phyloP scores from a whole-genome alignment of 2,113 vertebrate species.

The Equus quagga region DNA sequence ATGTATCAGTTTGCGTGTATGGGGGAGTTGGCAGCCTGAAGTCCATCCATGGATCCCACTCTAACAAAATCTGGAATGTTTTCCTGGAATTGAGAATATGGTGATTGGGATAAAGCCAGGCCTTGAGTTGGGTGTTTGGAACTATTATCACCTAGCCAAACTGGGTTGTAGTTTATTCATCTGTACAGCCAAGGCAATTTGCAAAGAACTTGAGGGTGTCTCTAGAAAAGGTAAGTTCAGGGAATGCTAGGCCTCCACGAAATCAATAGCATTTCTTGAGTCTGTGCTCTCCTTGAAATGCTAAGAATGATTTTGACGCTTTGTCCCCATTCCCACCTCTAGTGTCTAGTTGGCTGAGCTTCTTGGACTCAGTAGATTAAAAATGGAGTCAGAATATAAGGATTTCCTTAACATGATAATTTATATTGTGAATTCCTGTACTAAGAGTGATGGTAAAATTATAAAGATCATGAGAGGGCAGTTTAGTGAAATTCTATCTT shows the following conservation, averaged over 20 bases:
- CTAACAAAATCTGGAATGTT: slow-evolving; percentile 14
- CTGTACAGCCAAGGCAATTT: background rate
- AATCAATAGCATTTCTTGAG: slow-evolving; percentile 21
- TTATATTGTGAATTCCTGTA: slow-evolving; percentile 43
- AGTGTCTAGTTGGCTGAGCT: slow-evolving; percentile 30
- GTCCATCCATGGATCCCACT: background rate
- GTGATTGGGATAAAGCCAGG: background rate
- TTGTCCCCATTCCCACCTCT: background rate
- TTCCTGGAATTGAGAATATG: slow-evolving; percentile 23
- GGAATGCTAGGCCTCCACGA: background rate
- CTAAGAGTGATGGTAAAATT: slow-evolving; percentile 32
- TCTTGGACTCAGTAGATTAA: slow-evolving; percentile 32
- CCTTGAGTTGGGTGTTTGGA: background rate
- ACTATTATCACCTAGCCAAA: background rate
- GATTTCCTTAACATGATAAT: background rate
- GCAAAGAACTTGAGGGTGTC: background rate
- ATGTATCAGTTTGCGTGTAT: background rate
- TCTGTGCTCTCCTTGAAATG: background rate
- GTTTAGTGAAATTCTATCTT: slow-evolving; percentile 59
- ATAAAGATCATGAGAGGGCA: background rate
- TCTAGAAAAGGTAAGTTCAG: background rate
- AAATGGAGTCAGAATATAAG: slow-evolving; percentile 42
- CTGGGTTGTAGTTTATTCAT: background rate
- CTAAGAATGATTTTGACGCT: background rate
- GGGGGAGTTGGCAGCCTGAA: background rate